phyloP scores from a whole-genome alignment of 2,888 invertebrate genomes.

The Frankliniella intonsa region DNA sequence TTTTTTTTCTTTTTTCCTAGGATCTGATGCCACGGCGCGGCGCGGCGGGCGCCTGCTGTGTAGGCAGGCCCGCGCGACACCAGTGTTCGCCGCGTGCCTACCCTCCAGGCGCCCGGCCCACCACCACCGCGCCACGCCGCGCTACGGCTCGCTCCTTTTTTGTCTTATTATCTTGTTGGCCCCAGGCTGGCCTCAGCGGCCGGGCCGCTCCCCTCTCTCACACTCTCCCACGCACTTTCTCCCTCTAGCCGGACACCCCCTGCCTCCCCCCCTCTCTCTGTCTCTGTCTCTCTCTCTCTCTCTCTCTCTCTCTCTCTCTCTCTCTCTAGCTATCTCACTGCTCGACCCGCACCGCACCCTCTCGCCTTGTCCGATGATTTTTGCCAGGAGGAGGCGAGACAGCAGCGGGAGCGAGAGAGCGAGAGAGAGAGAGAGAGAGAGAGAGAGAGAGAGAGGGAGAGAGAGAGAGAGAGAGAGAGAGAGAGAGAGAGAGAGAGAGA shows the following conservation, averaged over 20 bases:
- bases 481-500: too few species aligned
- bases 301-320: background rate
- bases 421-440: too few species aligned
- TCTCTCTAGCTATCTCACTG: background rate
- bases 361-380: background rate
- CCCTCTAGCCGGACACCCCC: background rate
- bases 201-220: background rate
- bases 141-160: background rate
- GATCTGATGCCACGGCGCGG: too few species aligned
- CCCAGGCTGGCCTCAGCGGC: background rate
- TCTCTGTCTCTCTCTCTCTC: background rate
- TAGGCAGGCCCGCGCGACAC: background rate
- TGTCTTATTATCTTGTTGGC: background rate
- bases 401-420: too few species aligned
- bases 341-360: background rate
- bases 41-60: background rate
- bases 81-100: background rate
- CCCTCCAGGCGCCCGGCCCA: background rate
- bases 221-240: background rate
- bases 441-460: too few species aligned
- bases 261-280: background rate
- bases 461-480: too few species aligned
- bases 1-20: too few species aligned
- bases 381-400: too few species aligned
- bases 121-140: background rate